Evolutionary conservation across 2,888 invertebrate species (phyloP), one percentile per base, ranked within the genome.

Genomic region (Melanostoma mellinum): DNA sequence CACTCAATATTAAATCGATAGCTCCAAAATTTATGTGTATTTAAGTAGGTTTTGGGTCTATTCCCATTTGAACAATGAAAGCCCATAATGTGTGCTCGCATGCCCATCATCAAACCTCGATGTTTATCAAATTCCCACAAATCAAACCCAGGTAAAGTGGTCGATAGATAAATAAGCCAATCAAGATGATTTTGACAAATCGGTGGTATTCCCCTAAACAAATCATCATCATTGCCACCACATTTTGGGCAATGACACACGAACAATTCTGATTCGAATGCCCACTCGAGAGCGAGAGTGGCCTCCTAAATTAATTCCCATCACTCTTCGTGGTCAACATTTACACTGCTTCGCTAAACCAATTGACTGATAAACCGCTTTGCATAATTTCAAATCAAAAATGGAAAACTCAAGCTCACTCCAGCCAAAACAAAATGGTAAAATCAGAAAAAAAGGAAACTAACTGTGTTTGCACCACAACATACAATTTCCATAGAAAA

Each of bases 281-380:
- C 20, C 20, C 20, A 20, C 20, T 20, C 20, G 52, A 63, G 5
- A 46, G 2, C 30, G 48, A 20, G 48, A 33, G 10, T 10, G 58
- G 40, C 9, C 20, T 20, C 20, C 20, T 20, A 20, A 20, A 20
- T 20, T 63, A 9, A 48, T 48, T 63, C 20, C 8, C 5, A 20
- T 61, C 20, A 8, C 35, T 46, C 6, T 46, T 4, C 42, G 48
- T n/a, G 38, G 63, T 48, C 50, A 63, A 63, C 32, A 63, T 63
- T 63, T 50, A 63, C 48, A 61, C 46, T 38, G 48, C 53, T 6
- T 48, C 38, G 38, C n/a, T 38, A 32, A 50, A 6, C 38, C 48
- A 63, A 63, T 50, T 63, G 50, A 50, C 48, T 63, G 32, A 65
- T 55, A 76, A 75, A 48, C 50, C 52, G 35, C 60, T 61, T 76